These are phyloP conservation scores for Ophiodon elongatus DNA, from an alignment of 2,113 vertebrate genomes.

Conservation along the genomic window DNA sequence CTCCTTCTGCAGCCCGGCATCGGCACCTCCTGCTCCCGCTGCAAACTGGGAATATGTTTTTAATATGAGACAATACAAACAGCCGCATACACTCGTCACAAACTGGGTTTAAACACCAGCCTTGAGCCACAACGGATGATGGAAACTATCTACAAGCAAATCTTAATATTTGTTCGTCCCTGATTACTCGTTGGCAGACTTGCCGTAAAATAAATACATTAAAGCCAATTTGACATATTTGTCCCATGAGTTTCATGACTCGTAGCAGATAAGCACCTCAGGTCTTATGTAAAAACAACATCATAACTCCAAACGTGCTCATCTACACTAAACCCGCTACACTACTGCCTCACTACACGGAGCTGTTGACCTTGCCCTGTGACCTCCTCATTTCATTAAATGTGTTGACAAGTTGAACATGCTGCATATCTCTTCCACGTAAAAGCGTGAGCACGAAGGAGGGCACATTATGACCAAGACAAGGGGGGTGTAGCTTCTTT, in stretches of 20 bases:
- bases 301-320: background rate
- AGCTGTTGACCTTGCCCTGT: slow-evolving; percentile 68
- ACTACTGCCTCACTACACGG: background rate
- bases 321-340: background rate
- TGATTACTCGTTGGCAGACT: background rate
- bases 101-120: background rate
- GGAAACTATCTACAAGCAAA: background rate
- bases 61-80: background rate
- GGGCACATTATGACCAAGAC: slow-evolving; percentile 15
- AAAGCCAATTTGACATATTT: background rate
- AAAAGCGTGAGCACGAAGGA: slow-evolving; percentile 30
- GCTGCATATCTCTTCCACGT: slow-evolving; percentile 4
- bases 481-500: background rate
- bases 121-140: background rate
- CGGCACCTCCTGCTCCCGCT: background rate
- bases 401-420: slow-evolving; percentile 72
- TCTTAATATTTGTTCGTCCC: background rate
- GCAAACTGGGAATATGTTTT: background rate
- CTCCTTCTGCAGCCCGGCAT: slow-evolving; percentile 30
- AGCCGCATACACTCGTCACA: background rate
- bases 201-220: background rate
- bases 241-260: background rate
- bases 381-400: slow-evolving; percentile 78
- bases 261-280: background rate
- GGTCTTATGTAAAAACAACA: background rate